A percentile compares a stretch with the other conserved stretches of the same genome.
Evolutionary conservation across 2,888 invertebrate genomes (phyloP).

Genomic region (Orchestes rusci): DNA sequence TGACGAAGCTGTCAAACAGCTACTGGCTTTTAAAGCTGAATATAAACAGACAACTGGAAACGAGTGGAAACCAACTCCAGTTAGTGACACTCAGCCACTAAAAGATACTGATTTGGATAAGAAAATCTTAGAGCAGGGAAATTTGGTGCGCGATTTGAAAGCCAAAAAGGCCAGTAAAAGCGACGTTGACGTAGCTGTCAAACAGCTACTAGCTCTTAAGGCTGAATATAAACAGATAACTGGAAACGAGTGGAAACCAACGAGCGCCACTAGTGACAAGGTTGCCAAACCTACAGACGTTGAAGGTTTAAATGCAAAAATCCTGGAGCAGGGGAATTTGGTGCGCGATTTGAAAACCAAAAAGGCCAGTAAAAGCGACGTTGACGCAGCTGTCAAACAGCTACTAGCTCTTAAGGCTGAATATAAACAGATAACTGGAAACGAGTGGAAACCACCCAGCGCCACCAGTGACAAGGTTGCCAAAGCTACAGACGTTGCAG

Average conservation of each 20-base stretch:
- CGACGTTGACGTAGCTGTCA: slow-evolving; percentile 45
- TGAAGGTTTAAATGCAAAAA: slow-evolving; percentile 43
- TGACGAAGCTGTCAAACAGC: slow-evolving; percentile 45
- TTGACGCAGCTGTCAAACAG: slow-evolving; percentile 45
- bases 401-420: slow-evolving; percentile 55
- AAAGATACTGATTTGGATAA: slow-evolving; percentile 26
- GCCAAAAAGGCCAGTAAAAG: slow-evolving; percentile 46
- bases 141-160: slow-evolving; percentile 45
- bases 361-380: slow-evolving; percentile 43
- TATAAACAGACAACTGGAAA: slow-evolving; percentile 53
- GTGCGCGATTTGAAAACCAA: slow-evolving; percentile 51
- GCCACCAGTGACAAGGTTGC: slow-evolving; percentile 31
- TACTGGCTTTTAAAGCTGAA: slow-evolving; percentile 51
- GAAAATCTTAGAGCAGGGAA: slow-evolving; percentile 52
- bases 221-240: slow-evolving; percentile 64
- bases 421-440: slow-evolving; percentile 51
- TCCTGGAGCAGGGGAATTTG: slow-evolving; percentile 54
- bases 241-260: slow-evolving; percentile 53
- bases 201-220: slow-evolving; percentile 61
- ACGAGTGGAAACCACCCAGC: slow-evolving; percentile 44
- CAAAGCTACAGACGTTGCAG: slow-evolving; percentile 31
- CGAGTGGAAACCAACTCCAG: slow-evolving; percentile 52
- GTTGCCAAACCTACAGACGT: slow-evolving; percentile 40
- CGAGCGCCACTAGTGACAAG: slow-evolving; percentile 30
- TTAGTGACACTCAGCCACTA: slow-evolving; percentile 43